Evolutionary conservation across 2,888 invertebrate genomes (phyloP), one percentile per base, ranked within the genome.

Genomic region (Sphaeridia pumilis): DNA sequence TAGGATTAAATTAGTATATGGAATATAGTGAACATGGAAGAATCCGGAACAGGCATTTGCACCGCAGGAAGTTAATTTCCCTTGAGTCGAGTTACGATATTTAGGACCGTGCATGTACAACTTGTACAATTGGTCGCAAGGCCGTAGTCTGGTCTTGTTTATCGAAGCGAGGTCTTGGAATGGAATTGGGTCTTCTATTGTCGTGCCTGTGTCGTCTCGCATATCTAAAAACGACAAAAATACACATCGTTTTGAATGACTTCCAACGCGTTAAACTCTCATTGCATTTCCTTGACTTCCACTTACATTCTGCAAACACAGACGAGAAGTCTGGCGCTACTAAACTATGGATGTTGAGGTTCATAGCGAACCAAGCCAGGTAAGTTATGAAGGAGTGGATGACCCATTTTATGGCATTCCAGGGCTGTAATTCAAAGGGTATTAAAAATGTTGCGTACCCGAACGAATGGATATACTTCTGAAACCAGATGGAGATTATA

Each of bases 11-110:
- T 90, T 90, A 68, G 88, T 89, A 70, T 87, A 84, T 46, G 83
- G 87, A 67, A 90, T 87, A 73, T 87, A 87, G 69, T 89, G 88
- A 52, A 89, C 88, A 73, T 88, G 89, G 73, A 89, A 89, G 25
- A 88, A 88, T 67, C 89, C 85, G 73, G 1, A 84, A 84, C 85
- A 83, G 70, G 88, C 87, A 69, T 89, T 89, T 36, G 58, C 56
- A 26, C 59, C 58, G 52, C 63, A 60, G 58, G 87, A 38, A 85
- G 86, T 52, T 81, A 80, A 67, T 87, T 88, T 69, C 87, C 89
- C 70, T 87, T 89, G 35, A 87, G 88, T 42, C 87, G 75, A 71
- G 87, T 74, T 26, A 87, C 88, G 72, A 86, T 87, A 61, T 82
- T 49, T 61, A 46, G 56, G 52, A 14, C 64, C 66, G 59, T 58